Evolutionary conservation across 2,113 vertebrate species (phyloP), one percentile per base, ranked within the genome.

Genomic region (Aphelocoma coerulescens): DNA sequence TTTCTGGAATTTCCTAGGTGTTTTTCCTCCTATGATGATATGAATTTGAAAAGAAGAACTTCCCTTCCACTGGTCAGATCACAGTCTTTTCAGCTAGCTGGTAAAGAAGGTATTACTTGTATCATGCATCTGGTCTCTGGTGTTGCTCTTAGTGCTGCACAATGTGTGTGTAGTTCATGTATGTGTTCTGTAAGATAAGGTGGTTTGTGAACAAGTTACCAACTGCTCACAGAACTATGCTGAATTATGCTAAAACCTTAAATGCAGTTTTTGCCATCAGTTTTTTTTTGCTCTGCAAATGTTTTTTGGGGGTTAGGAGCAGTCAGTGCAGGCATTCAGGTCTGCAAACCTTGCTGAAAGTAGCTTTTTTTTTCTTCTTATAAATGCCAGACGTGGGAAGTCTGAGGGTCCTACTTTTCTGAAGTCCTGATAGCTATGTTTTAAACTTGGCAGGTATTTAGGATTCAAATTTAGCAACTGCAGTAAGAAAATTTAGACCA

Each of bases 11-110:
- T 73, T 74, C 27, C 48, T 44, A 99, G 99, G 76, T 99, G 99
- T 97, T 99, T 99, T 94, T 99, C 99, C 44, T 99, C 99, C 44
- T 99, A 99, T 63, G 99, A 99, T 86, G 99, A 99, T 93, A 99
- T 99, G 99, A 99, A 98, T 98, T 98, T 99, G 90, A 99, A 98
- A 97, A 98, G 99, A 95, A 99, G 99, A 97, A 98, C 99, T 76
- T 98, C 99, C 69, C 99, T 99, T 91, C 99, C 99, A 9, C 98
- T 99, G 23, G 98, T 99, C 89, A 99, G 99, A 91, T 99, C 99
- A 13, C 99, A 99, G 95, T 99, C 99, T 41, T 99, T 99, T 94
- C 99, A 99, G 93, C 97, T 99, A 78, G 98, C 98, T 80, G 97
- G 98, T 78, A 98, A 99, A 98, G 99, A 99, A 98, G 99, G 99